Percentiles rank a stretch among this genome's conserved stretches.
Conservation (phyloP, 1,140 invertebrate species). For the Cotesia chilonis region DNA sequence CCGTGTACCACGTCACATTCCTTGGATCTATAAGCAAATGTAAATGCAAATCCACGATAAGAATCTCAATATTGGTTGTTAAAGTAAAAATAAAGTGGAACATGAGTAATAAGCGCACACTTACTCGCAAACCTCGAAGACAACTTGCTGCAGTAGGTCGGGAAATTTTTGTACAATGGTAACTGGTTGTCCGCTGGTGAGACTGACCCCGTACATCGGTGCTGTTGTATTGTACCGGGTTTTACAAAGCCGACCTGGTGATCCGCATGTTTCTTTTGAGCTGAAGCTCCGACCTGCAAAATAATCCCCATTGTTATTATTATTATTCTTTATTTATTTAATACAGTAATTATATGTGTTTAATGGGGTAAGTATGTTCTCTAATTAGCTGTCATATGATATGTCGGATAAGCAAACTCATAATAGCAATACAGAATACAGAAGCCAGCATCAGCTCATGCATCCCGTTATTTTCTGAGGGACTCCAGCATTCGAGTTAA, state of each 20-base stretch:
- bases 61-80: background rate
- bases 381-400: background rate
- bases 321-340: too few species aligned
- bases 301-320: background rate
- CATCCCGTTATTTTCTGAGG: conserved; percentile 57
- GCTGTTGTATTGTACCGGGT: conserved; percentile 92
- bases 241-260: conserved; percentile 81
- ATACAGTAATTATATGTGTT: too few species aligned
- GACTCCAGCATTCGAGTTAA: conserved; percentile 49
- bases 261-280: conserved; percentile 67
- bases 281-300: conserved; percentile 59
- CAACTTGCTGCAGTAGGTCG: conserved; percentile 91
- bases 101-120: conserved; percentile 41
- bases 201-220: conserved; percentile 90
- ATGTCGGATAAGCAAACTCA: too few species aligned
- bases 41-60: background rate
- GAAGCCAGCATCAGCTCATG: conserved; percentile 25
- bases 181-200: conserved; percentile 90
- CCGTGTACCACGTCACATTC: conserved; percentile 89
- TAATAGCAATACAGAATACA: background rate
- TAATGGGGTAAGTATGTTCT: background rate
- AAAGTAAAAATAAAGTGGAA: conserved; percentile 23
- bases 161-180: conserved; percentile 95
- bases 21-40: conserved; percentile 70
- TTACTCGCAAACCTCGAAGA: conserved; percentile 82